These are phyloP conservation scores for Hylia prasina DNA, from an alignment of 2,113 vertebrate species.

Conservation along the genomic window DNA sequence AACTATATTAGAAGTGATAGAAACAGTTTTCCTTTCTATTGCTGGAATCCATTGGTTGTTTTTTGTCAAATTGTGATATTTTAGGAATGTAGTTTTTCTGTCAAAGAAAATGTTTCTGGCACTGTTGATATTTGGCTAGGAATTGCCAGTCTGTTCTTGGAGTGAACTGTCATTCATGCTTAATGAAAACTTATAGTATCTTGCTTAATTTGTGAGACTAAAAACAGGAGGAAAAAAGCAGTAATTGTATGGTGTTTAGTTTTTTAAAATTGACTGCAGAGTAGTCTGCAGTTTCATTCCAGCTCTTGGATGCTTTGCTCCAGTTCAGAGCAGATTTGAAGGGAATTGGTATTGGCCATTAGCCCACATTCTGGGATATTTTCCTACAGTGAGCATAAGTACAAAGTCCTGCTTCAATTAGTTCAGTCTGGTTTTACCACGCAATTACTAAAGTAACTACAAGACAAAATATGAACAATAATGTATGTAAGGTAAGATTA, in stretches of 20 bases:
- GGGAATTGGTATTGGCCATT: background rate
- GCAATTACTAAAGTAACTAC: background rate
- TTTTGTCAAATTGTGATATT: background rate
- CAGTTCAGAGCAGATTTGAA: conserved; percentile 2
- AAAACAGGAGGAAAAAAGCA: background rate
- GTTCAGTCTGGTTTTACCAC: background rate
- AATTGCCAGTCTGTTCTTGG: background rate
- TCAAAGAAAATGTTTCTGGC: background rate
- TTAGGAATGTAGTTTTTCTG: background rate
- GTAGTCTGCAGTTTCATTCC: background rate
- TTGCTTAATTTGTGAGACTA: background rate
- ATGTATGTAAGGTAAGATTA: background rate
- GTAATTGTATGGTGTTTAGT: background rate
- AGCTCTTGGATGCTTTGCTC: background rate
- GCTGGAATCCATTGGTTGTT: background rate
- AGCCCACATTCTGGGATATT: background rate
- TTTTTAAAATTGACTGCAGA: background rate
- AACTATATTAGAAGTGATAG: background rate
- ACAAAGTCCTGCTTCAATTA: background rate
- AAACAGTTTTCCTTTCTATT: background rate
- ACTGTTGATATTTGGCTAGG: background rate
- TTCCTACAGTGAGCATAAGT: background rate
- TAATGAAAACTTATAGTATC: background rate
- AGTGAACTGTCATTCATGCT: background rate
- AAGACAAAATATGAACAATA: background rate